Percentiles rank a stretch among this genome's conserved stretches.
Conservation (phyloP, 2,113 vertebrate species). For the Pandion haliaetus region DNA sequence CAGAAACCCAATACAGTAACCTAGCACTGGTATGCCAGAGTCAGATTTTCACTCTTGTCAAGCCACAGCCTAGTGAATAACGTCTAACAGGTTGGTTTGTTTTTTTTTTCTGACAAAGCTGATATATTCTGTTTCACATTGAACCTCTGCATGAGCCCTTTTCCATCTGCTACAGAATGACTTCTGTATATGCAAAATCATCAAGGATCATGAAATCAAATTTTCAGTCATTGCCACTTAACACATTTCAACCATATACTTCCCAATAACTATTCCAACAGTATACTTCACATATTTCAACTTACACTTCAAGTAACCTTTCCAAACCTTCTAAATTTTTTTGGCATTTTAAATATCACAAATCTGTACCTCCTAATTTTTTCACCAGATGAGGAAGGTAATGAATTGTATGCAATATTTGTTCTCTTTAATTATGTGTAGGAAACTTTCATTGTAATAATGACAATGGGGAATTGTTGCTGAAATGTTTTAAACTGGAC, state of each 20-base stretch:
- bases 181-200: background rate
- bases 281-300: background rate
- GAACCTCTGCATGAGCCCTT: background rate
- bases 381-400: background rate
- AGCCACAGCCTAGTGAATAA: background rate
- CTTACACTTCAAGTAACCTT: background rate
- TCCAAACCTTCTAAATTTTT: background rate
- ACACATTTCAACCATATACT: background rate
- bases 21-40: background rate
- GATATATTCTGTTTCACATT: background rate
- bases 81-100: background rate
- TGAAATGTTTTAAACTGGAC: background rate
- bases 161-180: background rate
- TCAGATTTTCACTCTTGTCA: background rate
- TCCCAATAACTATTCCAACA: background rate
- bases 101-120: background rate
- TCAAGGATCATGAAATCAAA: background rate
- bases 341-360: background rate
- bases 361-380: background rate
- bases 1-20: background rate
- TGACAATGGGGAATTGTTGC: background rate
- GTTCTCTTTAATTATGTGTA: background rate
- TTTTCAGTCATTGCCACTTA: background rate
- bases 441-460: background rate
- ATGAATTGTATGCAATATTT: background rate